Conservation (phyloP, 2,113 vertebrate species). For the Nycticebus coucang region DNA sequence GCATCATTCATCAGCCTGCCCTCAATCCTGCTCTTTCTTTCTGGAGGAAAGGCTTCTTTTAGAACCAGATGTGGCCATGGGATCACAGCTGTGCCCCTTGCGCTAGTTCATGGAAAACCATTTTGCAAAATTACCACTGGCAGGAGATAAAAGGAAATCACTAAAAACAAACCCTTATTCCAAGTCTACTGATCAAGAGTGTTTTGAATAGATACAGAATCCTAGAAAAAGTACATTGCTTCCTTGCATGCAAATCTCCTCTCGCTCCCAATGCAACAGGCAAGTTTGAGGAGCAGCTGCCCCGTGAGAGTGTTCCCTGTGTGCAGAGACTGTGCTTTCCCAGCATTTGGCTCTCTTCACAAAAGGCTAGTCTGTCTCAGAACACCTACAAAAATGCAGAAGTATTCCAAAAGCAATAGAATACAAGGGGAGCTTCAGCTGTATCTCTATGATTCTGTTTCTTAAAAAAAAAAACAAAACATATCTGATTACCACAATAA, state of each 20-base stretch:
- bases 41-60: constrained; percentile 32
- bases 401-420: not conserved
- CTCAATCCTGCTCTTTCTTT: constrained; percentile 20
- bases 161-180: constrained; percentile 39
- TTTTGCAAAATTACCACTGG: constrained; percentile 55
- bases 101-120: constrained; percentile 37
- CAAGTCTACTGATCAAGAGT: constrained; percentile 44
- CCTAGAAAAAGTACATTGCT: constrained; percentile 31
- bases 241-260: not conserved
- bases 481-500: not conserved
- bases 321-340: not conserved
- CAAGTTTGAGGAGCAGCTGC: not conserved
- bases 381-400: constrained; percentile 13
- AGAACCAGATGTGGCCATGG: not conserved
- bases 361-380: constrained; percentile 22
- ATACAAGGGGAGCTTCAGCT: not conserved
- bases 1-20: not conserved
- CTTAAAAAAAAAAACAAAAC: not conserved
- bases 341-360: constrained; percentile 27
- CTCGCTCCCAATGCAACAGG: not conserved
- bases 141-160: constrained; percentile 46
- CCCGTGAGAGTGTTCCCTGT: not conserved
- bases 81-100: constrained; percentile 7
- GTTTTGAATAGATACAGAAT: constrained; percentile 45
- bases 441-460: not conserved